phyloP scores from a whole-genome alignment of 2,888 invertebrate genomes.

The Anaspis maculata region DNA sequence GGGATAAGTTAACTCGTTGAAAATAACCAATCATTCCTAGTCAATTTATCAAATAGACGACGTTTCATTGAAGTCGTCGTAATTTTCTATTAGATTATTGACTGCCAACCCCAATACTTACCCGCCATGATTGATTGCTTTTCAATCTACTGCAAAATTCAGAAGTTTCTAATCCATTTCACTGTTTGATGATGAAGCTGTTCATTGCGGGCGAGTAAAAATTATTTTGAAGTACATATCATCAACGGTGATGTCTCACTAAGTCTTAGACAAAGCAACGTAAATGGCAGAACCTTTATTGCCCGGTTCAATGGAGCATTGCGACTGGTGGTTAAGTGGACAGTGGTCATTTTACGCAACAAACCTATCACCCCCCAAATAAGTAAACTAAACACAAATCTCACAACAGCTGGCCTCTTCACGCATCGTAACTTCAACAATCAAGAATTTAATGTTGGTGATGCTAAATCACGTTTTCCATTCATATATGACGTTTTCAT shows the following conservation, averaged over 20 bases:
- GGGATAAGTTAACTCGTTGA: conserved; percentile 19
- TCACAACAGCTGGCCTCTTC: conserved; percentile 36
- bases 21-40: conserved; percentile 33
- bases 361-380: conserved; percentile 24
- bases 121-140: conserved; percentile 34
- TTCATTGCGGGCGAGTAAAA: no score
- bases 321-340: conserved; percentile 19
- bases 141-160: conserved; percentile 24
- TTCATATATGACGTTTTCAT: conserved; percentile 37
- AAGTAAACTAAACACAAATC: conserved; percentile 28
- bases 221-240: no score
- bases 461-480: conserved; percentile 28
- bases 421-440: conserved; percentile 30
- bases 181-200: conserved; percentile 19
- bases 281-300: no score
- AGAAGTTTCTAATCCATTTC: conserved; percentile 23
- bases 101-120: conserved; percentile 23
- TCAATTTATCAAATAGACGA: conserved; percentile 35
- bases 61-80: conserved; percentile 27
- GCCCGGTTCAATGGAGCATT: not conserved
- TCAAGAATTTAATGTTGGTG: conserved; percentile 4
- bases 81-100: conserved; percentile 34
- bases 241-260: no score
- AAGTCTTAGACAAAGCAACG: no score
- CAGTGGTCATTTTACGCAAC: conserved; percentile 37